A percentile compares a stretch with the other conserved stretches of the same genome.
Evolutionary conservation across 2,113 vertebrate genomes (phyloP).

Genomic region (Macrotus californicus): DNA sequence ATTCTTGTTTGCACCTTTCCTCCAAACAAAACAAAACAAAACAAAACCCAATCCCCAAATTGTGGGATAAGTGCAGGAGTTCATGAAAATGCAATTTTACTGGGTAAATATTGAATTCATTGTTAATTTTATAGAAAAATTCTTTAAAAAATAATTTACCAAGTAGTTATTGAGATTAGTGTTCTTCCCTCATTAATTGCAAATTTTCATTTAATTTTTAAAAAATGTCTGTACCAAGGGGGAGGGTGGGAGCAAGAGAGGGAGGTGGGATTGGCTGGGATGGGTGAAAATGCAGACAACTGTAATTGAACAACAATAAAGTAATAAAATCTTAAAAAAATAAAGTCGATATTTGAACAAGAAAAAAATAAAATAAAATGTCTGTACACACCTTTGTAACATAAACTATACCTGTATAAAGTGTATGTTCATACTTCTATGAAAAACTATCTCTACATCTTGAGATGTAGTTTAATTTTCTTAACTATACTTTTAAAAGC

Average conservation of each 20-base stretch:
- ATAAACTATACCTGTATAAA: constrained; percentile 44
- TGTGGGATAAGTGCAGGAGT: background rate
- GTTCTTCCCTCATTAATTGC: background rate
- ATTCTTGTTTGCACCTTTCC: too few relatives aligned
- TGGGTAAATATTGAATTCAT: background rate
- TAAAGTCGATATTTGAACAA: too few relatives aligned
- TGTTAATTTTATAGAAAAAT: constrained; percentile 13
- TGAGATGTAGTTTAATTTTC: constrained; percentile 25
- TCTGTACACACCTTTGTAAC: constrained; percentile 7
- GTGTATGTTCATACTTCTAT: background rate
- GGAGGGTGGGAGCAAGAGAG: too few relatives aligned
- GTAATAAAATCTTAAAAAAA: too few relatives aligned
- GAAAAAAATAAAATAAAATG: too few relatives aligned
- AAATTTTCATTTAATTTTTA: background rate
- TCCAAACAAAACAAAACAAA: constrained; percentile 63
- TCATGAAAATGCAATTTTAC: background rate
- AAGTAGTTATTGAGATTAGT: background rate
- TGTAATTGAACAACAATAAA: too few relatives aligned
- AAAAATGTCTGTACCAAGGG: too few relatives aligned
- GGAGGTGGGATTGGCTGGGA: too few relatives aligned
- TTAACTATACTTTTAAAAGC: constrained; percentile 24
- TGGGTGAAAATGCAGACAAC: too few relatives aligned
- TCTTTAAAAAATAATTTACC: constrained; percentile 20
- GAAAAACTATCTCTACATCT: constrained; percentile 44
- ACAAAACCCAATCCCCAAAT: constrained; percentile 22